Evolutionary conservation across 2,888 invertebrate species (phyloP).

Genomic region (Tipula confusa): DNA sequence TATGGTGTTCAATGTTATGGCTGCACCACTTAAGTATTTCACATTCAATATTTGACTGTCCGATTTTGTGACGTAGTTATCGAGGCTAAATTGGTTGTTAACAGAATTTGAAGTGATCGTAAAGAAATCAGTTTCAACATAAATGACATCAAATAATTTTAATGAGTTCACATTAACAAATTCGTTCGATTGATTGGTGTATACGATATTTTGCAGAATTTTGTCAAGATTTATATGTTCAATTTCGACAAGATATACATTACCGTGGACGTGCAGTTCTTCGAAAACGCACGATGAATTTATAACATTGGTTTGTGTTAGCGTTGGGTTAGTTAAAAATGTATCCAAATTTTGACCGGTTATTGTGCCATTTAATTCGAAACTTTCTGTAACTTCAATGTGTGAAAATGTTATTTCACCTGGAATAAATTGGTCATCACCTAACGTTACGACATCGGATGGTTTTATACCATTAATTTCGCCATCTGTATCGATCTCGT

Average conservation of each 20-base stretch:
- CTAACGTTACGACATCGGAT: slow-evolving; percentile 50
- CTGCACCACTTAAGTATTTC: slow-evolving; percentile 46
- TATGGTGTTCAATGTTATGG: slow-evolving; percentile 51
- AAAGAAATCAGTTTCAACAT: slow-evolving; percentile 42
- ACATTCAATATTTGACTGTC: slow-evolving; percentile 51
- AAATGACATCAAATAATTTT: slow-evolving; percentile 52
- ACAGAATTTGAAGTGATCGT: slow-evolving; percentile 48
- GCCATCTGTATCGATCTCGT: slow-evolving; percentile 46
- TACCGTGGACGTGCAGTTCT: slow-evolving; percentile 52
- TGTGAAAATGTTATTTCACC: slow-evolving; percentile 53
- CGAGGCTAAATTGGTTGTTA: slow-evolving; percentile 47
- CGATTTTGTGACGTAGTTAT: slow-evolving; percentile 52
- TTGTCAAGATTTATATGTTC: slow-evolving; percentile 47
- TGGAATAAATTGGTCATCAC: slow-evolving; percentile 47
- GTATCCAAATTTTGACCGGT: slow-evolving; percentile 49
- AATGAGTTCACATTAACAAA: slow-evolving; percentile 44
- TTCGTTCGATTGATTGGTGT: slow-evolving; percentile 44
- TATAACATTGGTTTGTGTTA: slow-evolving; percentile 49
- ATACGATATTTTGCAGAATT: slow-evolving; percentile 51
- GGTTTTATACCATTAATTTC: slow-evolving; percentile 51
- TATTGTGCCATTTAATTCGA: slow-evolving; percentile 53
- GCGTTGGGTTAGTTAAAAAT: slow-evolving; percentile 50
- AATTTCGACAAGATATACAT: slow-evolving; percentile 50
- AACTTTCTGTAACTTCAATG: slow-evolving; percentile 51
- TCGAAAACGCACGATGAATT: slow-evolving; percentile 51